Conservation (phyloP, 2,113 vertebrate genomes). For the Chelonoidis abingdonii region DNA sequence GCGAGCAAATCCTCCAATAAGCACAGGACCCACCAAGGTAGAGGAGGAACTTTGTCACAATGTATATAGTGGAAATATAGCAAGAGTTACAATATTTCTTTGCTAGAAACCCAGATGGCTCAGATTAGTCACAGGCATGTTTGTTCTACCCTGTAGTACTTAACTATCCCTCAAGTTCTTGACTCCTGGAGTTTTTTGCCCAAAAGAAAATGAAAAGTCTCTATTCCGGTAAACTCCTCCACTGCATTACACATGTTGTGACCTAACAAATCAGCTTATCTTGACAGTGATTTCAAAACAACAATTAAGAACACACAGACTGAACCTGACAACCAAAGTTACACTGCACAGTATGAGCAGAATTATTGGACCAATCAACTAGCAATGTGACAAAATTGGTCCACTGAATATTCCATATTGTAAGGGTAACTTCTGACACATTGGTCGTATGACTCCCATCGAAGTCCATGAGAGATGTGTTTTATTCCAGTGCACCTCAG, state of each 20-base stretch:
- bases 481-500: background rate
- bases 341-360: background rate
- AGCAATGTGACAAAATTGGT: background rate
- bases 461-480: background rate
- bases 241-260: rapidly evolving
- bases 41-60: too few relatives aligned
- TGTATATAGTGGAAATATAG: background rate
- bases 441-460: background rate
- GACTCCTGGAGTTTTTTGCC: background rate
- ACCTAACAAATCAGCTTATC: background rate
- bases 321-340: too few relatives aligned
- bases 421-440: background rate
- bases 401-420: background rate
- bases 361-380: background rate
- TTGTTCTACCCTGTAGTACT: background rate
- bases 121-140: background rate
- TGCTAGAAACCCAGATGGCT: background rate
- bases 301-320: background rate
- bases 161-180: background rate
- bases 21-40: too few relatives aligned
- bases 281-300: background rate
- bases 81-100: constrained; percentile 15
- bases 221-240: background rate
- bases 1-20: too few relatives aligned
- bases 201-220: background rate